A percentile compares a stretch with the other conserved stretches of the same genome.
phyloP scores from a whole-genome alignment of 2,888 invertebrate species.

The Nephrotoma guestfalica region DNA sequence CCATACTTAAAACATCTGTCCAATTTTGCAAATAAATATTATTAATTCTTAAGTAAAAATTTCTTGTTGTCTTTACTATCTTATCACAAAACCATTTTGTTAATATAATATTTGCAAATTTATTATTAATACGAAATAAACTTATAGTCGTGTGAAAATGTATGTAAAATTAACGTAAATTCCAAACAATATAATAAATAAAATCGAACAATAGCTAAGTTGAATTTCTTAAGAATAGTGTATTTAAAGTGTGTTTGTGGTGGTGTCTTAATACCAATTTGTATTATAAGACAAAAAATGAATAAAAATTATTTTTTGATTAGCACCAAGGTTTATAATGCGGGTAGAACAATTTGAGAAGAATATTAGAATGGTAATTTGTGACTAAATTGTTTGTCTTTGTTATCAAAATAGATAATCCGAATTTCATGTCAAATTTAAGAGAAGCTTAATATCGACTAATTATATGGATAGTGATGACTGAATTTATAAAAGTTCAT shows the following conservation, averaged over 20 bases:
- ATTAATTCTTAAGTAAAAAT: not conserved
- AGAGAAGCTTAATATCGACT: no score
- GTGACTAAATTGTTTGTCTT: not conserved
- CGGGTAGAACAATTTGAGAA: not conserved
- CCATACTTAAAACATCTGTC: not conserved
- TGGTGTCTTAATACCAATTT: not conserved
- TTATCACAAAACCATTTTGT: not conserved
- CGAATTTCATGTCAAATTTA: no score
- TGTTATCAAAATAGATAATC: no score
- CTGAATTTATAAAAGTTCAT: no score
- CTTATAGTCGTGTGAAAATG: not conserved
- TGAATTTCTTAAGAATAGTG: not conserved
- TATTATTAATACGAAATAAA: not conserved
- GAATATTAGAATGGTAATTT: not conserved
- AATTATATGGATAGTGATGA: no score
- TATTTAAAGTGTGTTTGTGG: not conserved
- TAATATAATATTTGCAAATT: not conserved
- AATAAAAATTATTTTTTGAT: not conserved
- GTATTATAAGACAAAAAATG: not conserved
- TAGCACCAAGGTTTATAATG: not conserved
- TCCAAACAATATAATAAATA: not conserved
- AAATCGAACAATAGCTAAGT: not conserved
- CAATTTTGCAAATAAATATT: not conserved
- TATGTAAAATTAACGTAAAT: not conserved
- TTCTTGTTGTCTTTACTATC: not conserved